Base-by-base conservation (phyloP, 2,113 vertebrate species). In the Fregata magnificens region DNA sequence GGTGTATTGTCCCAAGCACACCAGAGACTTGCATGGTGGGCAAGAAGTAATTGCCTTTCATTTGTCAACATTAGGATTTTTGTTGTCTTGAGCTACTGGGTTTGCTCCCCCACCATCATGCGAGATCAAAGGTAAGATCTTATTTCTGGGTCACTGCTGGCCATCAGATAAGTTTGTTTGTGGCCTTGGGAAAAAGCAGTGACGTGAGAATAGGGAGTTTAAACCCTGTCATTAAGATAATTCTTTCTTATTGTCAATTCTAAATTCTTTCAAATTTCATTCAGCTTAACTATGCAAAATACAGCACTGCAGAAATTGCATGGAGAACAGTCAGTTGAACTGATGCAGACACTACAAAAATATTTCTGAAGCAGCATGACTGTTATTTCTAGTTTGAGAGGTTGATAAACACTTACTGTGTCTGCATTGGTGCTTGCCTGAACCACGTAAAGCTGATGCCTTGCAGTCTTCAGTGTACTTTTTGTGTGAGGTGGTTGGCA, bases 71-170 rank as follows among this genome's bases (percentile, higher is more conserved):
- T 82, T 36, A 77, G 66, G 94, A 82, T 85, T 97, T 95, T 91
- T 95, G 53, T 88, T 95, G 62, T 94, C 78, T 95, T 82, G 86
- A 55, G 81, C 91, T 94, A 80, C 82, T 90, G 78, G 40, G 62
- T 85, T 95, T 82, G 58, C 20, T 95, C 45, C 24, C 22, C 26
- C 47, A 93, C 49, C 19, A 17, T 91, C 24, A 1, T 90, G 86
- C 25, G 65, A 96, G 96, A 96, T 97, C 93, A 97, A 97, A 96
- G 86, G 93, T 94, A 94, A 78, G 83, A 96, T 95, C 70, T 90
- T 78, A 73, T 95, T 97, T 97, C 92, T 85, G 88, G 93, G 89
- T 88, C 94, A 96, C 55, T 91, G 79, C 77, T 95, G 56, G 82
- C 67, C 61, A 92, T 97, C 85, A 96, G 85, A 86, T 90, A 82